These are phyloP conservation scores for Pantelozetes paolii DNA, from an alignment of 2,888 invertebrate species.

Conservation along the genomic window DNA sequence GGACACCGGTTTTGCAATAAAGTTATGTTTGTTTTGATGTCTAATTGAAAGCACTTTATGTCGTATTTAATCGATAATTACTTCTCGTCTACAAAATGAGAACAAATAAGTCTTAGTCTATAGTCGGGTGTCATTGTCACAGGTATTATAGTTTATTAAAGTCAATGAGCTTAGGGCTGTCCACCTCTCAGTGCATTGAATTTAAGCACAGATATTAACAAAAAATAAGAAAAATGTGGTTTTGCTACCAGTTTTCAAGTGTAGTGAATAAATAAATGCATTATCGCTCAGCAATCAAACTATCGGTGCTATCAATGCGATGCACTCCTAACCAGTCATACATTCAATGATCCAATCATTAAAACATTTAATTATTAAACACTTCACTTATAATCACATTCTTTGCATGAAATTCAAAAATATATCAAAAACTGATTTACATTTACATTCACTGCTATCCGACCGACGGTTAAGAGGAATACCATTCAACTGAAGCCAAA, in stretches of 20 bases:
- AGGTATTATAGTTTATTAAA: conserved; percentile 15
- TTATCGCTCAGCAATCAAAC: no score
- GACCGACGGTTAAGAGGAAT: conserved; percentile 5
- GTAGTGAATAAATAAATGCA: conserved; percentile 12
- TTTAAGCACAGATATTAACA: neutral
- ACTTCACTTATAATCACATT: no score
- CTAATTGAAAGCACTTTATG: no score
- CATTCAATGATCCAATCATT: neutral
- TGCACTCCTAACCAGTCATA: conserved; percentile 4
- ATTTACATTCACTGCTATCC: conserved; percentile 9
- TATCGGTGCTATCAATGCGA: conserved; percentile 16
- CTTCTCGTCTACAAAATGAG: neutral
- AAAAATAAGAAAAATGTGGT: conserved; percentile 34
- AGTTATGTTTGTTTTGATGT: neutral
- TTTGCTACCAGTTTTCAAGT: conserved; percentile 23
- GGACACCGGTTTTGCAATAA: neutral
- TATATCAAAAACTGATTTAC: neutral
- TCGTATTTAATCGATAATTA: neutral
- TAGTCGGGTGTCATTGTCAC: conserved; percentile 23
- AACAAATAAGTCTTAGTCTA: neutral
- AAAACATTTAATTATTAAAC: neutral
- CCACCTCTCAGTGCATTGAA: conserved; percentile 27
- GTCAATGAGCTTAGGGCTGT: conserved; percentile 31
- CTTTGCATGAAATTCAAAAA: neutral
- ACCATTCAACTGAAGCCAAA: neutral